Evolutionary conservation across 2,797 vertebrate genomes (phyloP), one percentile per base, ranked within the genome.

Genomic region (Etheostoma nigrum): DNA sequence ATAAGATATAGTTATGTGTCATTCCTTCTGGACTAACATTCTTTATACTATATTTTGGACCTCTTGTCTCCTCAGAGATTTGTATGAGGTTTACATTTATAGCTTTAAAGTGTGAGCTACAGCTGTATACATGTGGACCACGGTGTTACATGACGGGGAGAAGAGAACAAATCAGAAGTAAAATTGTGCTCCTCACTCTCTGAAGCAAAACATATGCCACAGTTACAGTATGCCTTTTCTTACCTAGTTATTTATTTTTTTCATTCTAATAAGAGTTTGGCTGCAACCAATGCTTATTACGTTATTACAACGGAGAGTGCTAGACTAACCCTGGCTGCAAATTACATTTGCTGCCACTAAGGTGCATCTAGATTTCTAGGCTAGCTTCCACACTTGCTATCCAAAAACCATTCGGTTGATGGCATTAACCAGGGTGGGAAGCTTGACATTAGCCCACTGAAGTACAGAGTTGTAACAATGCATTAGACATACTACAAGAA

Each of bases 141-240:
- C 27, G 5, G 27, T 5, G 27, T 27, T 27, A 27, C 27, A 27
- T 27, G 27, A 4, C 4, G 27, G 33, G 15, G 36, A 67, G 27
- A 33, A 23, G 27, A 53, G 25, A 47, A 21, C 27, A 25, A 16
- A 16, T 2, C 18, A 48, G 4, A 18, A 48, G 16, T 1, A n/a
- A 68, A 49, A 52, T 7, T 4, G 19, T 16, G 25, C 25, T 48
- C n/a, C 19, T 72, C 21, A 23, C 5, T 58, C 44, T 52, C 53
- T 68, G 52, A 72, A 67, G 57, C 19, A 65, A 25, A 27, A 53
- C 23, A 18, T 45, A 64, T 11, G 21, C 6, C 36, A 36, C 36
- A 36, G 36, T 10, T 36, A 36, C 9, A 36, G 9, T 16, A 30
- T 3, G 59, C 25, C 47, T 48, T 47, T 48, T 61, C 16, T 62